These are phyloP conservation scores for Emydocephalus ijimae DNA, from an alignment of 2,113 vertebrate genomes.

Conservation along the genomic window DNA sequence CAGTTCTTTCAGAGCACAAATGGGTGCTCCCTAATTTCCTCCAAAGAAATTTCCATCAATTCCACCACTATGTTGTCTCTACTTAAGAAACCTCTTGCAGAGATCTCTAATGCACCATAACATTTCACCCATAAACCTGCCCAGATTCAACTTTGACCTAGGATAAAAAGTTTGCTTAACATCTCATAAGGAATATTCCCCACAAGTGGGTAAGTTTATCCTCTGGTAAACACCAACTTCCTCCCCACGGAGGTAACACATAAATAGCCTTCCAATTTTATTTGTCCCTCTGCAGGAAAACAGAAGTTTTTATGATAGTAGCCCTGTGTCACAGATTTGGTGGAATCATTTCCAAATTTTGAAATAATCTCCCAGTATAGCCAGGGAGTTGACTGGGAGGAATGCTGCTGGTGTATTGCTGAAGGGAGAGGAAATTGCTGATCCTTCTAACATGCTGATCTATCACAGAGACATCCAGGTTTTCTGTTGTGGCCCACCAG, in stretches of 20 bases:
- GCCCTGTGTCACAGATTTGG: neutral
- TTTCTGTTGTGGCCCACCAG: too few relatives aligned
- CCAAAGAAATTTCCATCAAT: neutral
- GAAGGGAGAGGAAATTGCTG: neutral
- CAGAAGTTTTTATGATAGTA: neutral
- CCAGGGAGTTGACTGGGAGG: neutral
- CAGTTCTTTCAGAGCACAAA: neutral
- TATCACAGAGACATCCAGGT: too few relatives aligned
- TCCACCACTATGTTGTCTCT: neutral
- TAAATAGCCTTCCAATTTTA: neutral
- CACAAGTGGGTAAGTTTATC: neutral
- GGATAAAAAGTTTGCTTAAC: neutral
- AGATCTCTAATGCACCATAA: neutral
- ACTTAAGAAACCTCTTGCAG: neutral
- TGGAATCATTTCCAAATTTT: neutral
- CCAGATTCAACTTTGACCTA: neutral
- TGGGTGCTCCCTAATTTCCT: neutral
- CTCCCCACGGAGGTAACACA: neutral
- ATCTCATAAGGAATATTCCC: neutral
- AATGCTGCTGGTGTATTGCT: neutral
- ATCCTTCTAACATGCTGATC: too few relatives aligned
- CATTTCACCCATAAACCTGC: neutral
- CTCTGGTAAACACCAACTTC: neutral
- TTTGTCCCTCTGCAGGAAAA: neutral
- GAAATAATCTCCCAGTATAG: neutral